phyloP scores from a whole-genome alignment of 2,888 invertebrate genomes.

The Bombylius discolor region DNA sequence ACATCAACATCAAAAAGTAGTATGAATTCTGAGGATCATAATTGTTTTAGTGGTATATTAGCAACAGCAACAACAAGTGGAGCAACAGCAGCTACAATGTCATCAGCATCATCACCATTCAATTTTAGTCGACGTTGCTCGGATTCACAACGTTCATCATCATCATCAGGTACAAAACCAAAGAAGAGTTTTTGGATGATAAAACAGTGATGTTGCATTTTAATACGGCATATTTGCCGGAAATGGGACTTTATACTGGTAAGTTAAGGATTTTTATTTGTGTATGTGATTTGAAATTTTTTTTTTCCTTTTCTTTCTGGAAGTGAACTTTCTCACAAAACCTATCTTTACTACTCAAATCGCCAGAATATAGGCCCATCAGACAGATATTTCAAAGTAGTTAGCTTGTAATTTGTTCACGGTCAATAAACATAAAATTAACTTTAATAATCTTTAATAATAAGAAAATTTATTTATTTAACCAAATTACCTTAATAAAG shows the following conservation, averaged over 20 bases:
- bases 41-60: slow-evolving; percentile 24
- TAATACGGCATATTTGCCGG: slow-evolving; percentile 28
- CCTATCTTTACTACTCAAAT: too few species aligned
- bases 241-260: slow-evolving; percentile 35
- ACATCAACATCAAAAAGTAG: slow-evolving; percentile 36
- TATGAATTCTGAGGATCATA: slow-evolving; percentile 33
- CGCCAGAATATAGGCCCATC: too few species aligned
- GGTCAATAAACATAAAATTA: too few species aligned
- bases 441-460: too few species aligned
- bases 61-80: slow-evolving; percentile 16
- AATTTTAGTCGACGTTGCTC: slow-evolving; percentile 30
- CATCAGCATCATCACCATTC: slow-evolving; percentile 23
- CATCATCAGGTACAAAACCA: slow-evolving; percentile 28
- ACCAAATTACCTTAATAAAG: too few species aligned
- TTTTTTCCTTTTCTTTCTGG: too few species aligned
- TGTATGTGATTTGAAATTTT: too few species aligned
- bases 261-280: slow-evolving; percentile 16
- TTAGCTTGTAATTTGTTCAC: too few species aligned
- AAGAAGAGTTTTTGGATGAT: slow-evolving; percentile 37
- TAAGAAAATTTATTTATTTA: too few species aligned
- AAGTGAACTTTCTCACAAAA: too few species aligned
- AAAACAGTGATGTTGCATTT: slow-evolving; percentile 37
- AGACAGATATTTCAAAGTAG: too few species aligned
- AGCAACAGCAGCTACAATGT: slow-evolving; percentile 16
- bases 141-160: slow-evolving; percentile 29